Base-by-base conservation (phyloP, 2,888 invertebrate species). In the Lordiphosa fenestrarum region DNA sequence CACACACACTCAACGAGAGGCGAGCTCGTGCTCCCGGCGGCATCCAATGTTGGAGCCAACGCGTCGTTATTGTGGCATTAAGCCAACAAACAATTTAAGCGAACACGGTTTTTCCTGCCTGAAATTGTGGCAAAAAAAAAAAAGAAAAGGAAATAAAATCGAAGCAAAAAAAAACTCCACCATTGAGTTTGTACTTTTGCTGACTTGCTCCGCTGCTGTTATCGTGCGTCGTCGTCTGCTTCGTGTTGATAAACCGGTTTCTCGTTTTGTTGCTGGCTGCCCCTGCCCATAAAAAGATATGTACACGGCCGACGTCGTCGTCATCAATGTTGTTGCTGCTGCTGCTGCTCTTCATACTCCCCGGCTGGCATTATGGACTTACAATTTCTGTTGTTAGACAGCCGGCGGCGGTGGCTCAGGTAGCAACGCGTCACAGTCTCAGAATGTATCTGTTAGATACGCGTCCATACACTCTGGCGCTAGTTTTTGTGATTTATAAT, bases 51-150 rank as follows among this genome's bases (percentile, higher is more conserved):
- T 68, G 69, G 66, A 75, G 71, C 71, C 71, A 67, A 53, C 66
- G 68, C 68, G 56, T 69, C 72, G 75, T 69, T 66, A 49, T 74
- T 75, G 71, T 76, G 76, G 76, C 76, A 76, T 78, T 76, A 72
- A 76, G 76, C 84, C 78, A 77, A 73, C 80, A 77, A 84, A 84
- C 84, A 81, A 84, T 84, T 81, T 81, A 77, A 84, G 72, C 74
- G 82, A 84, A 67, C 74, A 71, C 67, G 68, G 68, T 73, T 80
- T 84, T 80, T 81, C 74, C 83, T 70, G 80, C 68, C 65, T 76
- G 60, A 78, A 78, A 71, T 76, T 71, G 73, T 83, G 77, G 81
- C 84, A 69, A 75, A 69, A 75, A 75, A 69, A 67, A 38, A 53
- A 47, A 44, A 42, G 51, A 62, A 68, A 59, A 53, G 49, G 53